Conservation (phyloP, 2,888 invertebrate species). For the Himalopsyche kuldschensis region DNA sequence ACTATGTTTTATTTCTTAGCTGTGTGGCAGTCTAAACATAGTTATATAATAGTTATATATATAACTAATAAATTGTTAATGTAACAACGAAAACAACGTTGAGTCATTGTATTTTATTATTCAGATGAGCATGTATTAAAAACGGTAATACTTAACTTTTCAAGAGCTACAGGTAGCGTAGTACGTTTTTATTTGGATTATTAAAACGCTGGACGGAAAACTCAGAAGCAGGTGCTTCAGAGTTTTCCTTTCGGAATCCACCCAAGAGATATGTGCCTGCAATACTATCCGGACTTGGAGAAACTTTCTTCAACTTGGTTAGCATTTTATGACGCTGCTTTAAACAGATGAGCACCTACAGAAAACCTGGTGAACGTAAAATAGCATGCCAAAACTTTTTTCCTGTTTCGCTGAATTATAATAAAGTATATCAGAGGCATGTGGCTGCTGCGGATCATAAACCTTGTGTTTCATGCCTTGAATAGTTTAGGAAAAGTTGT, state of each 20-base stretch:
- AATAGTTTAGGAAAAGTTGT: neutral
- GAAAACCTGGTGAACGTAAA: neutral
- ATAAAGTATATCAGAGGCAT: neutral
- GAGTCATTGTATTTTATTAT: no score
- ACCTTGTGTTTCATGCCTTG: neutral
- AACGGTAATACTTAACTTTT: no score
- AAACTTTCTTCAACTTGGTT: neutral
- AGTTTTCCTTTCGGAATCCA: neutral
- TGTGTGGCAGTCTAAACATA: no score
- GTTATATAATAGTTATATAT: no score
- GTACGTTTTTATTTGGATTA: neutral
- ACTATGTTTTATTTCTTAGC: no score
- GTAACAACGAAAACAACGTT: no score
- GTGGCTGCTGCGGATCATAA: neutral
- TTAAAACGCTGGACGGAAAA: neutral
- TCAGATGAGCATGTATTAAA: no score
- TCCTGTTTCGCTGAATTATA: constrained; percentile 4
- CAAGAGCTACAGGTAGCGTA: neutral
- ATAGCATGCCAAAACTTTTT: constrained; percentile 7
- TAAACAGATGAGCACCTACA: neutral
- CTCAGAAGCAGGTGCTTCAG: neutral
- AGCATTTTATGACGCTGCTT: neutral
- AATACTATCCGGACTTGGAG: neutral
- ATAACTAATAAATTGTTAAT: no score
- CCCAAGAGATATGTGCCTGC: constrained; percentile 3